Percentiles rank a stretch among this genome's conserved stretches.
Conservation (phyloP, 2,888 invertebrate species). For the Lochmaea capreae region DNA sequence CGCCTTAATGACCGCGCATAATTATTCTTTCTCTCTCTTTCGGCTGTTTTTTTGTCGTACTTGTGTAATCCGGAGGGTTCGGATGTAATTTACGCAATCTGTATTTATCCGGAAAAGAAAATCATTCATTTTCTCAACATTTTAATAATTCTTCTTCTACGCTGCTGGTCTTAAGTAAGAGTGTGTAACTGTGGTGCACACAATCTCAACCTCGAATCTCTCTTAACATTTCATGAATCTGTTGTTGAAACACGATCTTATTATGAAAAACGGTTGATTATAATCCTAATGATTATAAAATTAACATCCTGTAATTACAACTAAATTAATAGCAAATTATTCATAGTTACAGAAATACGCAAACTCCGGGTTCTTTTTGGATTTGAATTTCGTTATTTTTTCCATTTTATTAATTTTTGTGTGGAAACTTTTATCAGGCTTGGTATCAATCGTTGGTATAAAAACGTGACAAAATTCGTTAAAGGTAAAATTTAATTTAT, state of each 20-base stretch:
- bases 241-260: slow-evolving; percentile 24
- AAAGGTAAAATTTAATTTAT: slow-evolving; percentile 8
- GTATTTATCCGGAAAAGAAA: too few relatives aligned
- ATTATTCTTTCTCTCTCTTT: too few relatives aligned
- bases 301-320: slow-evolving; percentile 26
- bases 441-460: neutral
- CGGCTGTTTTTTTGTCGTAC: too few relatives aligned
- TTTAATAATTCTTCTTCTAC: too few relatives aligned
- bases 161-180: slow-evolving; percentile 33
- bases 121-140: too few relatives aligned
- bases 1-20: too few relatives aligned
- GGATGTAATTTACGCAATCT: too few relatives aligned
- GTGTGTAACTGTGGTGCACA: slow-evolving; percentile 15
- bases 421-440: too few relatives aligned
- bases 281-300: slow-evolving; percentile 22
- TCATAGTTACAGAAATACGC: too few relatives aligned
- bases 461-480: slow-evolving; percentile 5
- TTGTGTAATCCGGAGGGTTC: too few relatives aligned
- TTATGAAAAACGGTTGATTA: slow-evolving; percentile 34
- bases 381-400: neutral
- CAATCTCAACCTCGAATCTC: slow-evolving; percentile 29
- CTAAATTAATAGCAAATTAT: slow-evolving; percentile 12
- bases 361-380: too few relatives aligned
- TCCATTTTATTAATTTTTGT: too few relatives aligned
- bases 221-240: slow-evolving; percentile 38